A percentile compares a stretch with the other conserved stretches of the same genome.
Evolutionary conservation across 2,113 vertebrate genomes (phyloP).

Genomic region (Trinectes maculatus): DNA sequence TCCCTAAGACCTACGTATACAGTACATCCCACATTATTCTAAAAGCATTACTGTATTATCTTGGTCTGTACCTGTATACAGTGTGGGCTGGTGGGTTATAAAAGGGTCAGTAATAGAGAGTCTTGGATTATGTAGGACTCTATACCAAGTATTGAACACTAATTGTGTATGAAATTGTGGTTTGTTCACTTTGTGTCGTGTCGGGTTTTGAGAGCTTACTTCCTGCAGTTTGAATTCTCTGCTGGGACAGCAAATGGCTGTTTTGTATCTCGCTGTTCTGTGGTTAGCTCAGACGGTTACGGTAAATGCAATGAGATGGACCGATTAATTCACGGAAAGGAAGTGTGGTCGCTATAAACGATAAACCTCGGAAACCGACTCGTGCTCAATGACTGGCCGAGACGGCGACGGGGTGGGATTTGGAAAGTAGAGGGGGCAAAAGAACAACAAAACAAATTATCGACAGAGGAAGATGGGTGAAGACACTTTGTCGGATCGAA

Average conservation of each 20-base stretch:
- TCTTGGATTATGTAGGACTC: neutral
- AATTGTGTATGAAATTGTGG: conserved; percentile 24
- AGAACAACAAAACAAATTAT: conserved; percentile 31
- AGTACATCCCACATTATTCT: neutral
- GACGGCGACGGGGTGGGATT: conserved; percentile 20
- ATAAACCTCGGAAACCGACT: conserved; percentile 27
- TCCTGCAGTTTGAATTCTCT: conserved; percentile 15
- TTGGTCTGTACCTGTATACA: neutral
- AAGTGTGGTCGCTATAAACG: conserved; percentile 23
- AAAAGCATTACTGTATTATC: neutral
- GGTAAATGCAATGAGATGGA: conserved; percentile 52
- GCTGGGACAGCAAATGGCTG: conserved; percentile 33
- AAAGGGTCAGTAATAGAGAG: neutral
- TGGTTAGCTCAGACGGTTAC: conserved; percentile 43
- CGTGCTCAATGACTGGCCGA: neutral
- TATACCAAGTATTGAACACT: neutral
- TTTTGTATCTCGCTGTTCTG: conserved; percentile 39
- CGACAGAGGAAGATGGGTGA: neutral
- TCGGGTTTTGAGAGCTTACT: conserved; percentile 1
- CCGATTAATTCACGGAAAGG: conserved; percentile 39
- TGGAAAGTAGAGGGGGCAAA: neutral
- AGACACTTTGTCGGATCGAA: neutral
- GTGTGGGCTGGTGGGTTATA: neutral
- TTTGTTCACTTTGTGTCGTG: conserved; percentile 35
- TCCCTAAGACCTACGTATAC: too few species aligned